These are phyloP conservation scores for Cosmia pyralina DNA, from an alignment of 2,888 invertebrate genomes.

Conservation along the genomic window DNA sequence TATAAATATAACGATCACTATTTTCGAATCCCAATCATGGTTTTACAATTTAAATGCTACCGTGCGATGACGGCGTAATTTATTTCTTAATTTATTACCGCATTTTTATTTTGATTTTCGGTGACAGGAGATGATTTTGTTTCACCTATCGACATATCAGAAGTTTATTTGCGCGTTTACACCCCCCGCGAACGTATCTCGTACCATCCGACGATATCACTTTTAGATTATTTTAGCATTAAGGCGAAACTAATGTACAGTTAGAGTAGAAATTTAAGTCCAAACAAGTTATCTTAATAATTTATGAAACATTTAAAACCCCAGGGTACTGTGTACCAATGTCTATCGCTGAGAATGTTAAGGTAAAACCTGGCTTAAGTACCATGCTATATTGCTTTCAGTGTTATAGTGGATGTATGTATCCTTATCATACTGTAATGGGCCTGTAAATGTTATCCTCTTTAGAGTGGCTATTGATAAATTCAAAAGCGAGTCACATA, in stretches of 20 bases:
- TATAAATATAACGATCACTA: slow-evolving; percentile 75
- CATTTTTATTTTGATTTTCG: slow-evolving; percentile 78
- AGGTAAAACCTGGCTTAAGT: slow-evolving; percentile 85
- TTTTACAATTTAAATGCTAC: slow-evolving; percentile 78
- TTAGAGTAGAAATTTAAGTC: slow-evolving; percentile 91
- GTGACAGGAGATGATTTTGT: slow-evolving; percentile 81
- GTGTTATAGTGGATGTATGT: slow-evolving; percentile 85
- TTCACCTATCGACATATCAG: slow-evolving; percentile 85
- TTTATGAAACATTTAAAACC: slow-evolving; percentile 86
- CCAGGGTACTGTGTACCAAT: slow-evolving; percentile 86
- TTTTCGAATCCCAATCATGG: slow-evolving; percentile 82
- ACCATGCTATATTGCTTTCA: slow-evolving; percentile 85
- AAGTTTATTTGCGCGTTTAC: slow-evolving; percentile 83
- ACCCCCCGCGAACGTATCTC: slow-evolving; percentile 78
- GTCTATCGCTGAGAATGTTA: slow-evolving; percentile 80
- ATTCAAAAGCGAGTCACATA: slow-evolving; percentile 84
- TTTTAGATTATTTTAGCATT: slow-evolving; percentile 90
- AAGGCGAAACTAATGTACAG: slow-evolving; percentile 91
- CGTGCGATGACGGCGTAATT: slow-evolving; percentile 84
- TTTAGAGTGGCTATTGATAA: slow-evolving; percentile 76
- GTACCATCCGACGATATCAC: slow-evolving; percentile 87
- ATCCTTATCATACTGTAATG: slow-evolving; percentile 77
- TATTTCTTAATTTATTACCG: slow-evolving; percentile 81
- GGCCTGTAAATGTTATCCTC: slow-evolving; percentile 75
- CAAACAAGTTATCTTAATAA: slow-evolving; percentile 88